These are phyloP conservation scores for Drosophila leonis DNA, from an alignment of 2,888 invertebrate genomes.

Conservation along the genomic window DNA sequence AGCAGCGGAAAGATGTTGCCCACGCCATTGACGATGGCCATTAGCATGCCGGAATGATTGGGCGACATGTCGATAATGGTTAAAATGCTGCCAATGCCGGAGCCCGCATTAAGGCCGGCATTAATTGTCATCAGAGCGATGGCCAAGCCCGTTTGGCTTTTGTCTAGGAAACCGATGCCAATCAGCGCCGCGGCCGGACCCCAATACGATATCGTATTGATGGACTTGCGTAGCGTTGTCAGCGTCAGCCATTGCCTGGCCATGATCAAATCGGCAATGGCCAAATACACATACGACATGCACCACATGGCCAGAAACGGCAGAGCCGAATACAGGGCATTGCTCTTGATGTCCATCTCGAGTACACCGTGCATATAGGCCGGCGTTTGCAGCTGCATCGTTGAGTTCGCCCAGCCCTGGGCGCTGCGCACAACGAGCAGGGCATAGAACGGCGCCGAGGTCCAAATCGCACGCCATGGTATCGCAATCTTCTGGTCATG, in stretches of 20 bases:
- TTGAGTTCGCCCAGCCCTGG: slow-evolving; percentile 90
- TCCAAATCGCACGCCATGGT: slow-evolving; percentile 88
- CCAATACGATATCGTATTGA: slow-evolving; percentile 83
- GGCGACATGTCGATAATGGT: slow-evolving; percentile 89
- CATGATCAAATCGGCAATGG: slow-evolving; percentile 85
- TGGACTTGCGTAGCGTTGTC: slow-evolving; percentile 68
- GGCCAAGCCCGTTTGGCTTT: slow-evolving; percentile 84
- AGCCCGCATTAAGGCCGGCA: slow-evolving; percentile 85
- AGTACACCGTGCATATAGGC: slow-evolving; percentile 88
- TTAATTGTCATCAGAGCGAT: slow-evolving; percentile 87
- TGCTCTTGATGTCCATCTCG: slow-evolving; percentile 87
- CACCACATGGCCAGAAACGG: slow-evolving; percentile 86
- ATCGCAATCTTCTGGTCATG: slow-evolving; percentile 83
- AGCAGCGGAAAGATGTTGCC: slow-evolving; percentile 88
- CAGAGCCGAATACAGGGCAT: slow-evolving; percentile 86
- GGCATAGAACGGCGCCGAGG: slow-evolving; percentile 88
- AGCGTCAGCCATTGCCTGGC: slow-evolving; percentile 83
- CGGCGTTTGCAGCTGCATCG: slow-evolving; percentile 89
- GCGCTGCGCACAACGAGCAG: slow-evolving; percentile 87
- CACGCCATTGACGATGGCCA: slow-evolving; percentile 88
- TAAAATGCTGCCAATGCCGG: slow-evolving; percentile 85
- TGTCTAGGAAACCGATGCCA: slow-evolving; percentile 86
- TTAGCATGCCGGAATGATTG: slow-evolving; percentile 88
- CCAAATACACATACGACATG: slow-evolving; percentile 85
- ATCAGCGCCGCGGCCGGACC: slow-evolving; percentile 87